phyloP scores from a whole-genome alignment of 2,888 invertebrate species.

The Andrena hattorfiana region DNA sequence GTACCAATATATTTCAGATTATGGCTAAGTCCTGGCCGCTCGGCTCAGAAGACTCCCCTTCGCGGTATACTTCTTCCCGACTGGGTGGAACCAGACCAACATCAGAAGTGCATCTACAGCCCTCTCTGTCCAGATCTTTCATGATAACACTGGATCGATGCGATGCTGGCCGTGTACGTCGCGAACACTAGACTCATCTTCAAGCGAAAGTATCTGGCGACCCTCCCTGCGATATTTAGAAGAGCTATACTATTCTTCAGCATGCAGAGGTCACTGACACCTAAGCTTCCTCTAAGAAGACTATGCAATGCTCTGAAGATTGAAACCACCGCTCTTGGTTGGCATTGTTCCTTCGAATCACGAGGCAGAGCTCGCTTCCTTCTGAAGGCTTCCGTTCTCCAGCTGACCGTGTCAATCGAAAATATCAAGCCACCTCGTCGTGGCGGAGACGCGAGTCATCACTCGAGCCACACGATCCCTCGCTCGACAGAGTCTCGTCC shows the following conservation, averaged over 20 bases:
- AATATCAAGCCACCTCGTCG: neutral
- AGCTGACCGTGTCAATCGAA: neutral
- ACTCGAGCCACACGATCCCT: neutral
- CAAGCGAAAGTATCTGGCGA: neutral
- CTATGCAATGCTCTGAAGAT: too few species aligned
- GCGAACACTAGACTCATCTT: constrained; percentile 33
- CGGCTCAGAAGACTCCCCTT: constrained; percentile 38
- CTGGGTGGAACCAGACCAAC: constrained; percentile 74
- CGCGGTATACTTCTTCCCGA: constrained; percentile 66
- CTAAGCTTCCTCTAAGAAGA: too few species aligned
- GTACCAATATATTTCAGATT: constrained; percentile 85
- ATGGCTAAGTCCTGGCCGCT: constrained; percentile 77
- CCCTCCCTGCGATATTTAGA: neutral
- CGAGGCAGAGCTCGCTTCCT: too few species aligned
- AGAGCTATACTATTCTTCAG: neutral
- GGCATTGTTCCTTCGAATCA: neutral
- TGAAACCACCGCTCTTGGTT: too few species aligned
- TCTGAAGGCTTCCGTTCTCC: neutral
- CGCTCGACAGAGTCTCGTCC: neutral
- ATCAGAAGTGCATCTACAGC: constrained; percentile 77
- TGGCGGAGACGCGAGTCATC: neutral
- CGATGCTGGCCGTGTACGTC: constrained; percentile 49
- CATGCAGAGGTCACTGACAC: too few species aligned
- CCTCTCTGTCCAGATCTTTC: constrained; percentile 66
- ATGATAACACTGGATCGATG: constrained; percentile 76